phyloP scores from a whole-genome alignment of 2,797 vertebrate genomes.

The Sebastes trivittatus region DNA sequence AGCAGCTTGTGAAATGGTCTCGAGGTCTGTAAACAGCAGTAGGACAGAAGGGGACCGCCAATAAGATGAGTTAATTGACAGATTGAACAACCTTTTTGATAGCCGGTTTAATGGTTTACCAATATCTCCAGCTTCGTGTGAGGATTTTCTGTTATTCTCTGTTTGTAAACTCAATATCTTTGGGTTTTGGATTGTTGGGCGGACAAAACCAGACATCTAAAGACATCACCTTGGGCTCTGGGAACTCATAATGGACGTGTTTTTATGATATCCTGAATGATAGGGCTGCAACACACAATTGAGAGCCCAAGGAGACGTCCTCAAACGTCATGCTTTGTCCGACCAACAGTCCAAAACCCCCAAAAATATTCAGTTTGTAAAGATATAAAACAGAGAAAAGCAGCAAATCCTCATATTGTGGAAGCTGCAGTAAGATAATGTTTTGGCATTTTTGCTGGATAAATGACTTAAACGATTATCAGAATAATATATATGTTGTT shows the following conservation, averaged over 20 bases:
- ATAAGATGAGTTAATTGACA: not conserved
- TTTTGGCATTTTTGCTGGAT: not conserved
- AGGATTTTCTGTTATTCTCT: not conserved
- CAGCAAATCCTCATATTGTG: not conserved
- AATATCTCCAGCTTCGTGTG: not conserved
- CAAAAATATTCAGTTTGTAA: not conserved
- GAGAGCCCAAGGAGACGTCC: not conserved
- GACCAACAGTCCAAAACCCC: not conserved
- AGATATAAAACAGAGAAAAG: not conserved
- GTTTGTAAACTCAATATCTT: not conserved
- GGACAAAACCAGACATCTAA: not conserved
- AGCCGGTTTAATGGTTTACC: not conserved
- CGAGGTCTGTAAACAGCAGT: not conserved
- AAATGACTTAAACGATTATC: not conserved
- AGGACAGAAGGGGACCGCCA: not conserved
- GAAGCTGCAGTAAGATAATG: not conserved
- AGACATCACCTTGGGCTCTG: not conserved
- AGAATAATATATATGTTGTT: too few species aligned
- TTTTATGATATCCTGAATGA: not conserved
- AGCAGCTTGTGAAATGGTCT: slow-evolving; percentile 1
- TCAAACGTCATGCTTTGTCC: not conserved
- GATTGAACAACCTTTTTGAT: not conserved
- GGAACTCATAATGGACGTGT: not conserved
- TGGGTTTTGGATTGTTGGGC: not conserved
- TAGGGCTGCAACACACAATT: not conserved